These are phyloP conservation scores for Chinchilla lanigera DNA, from an alignment of 2,113 vertebrate genomes.

Conservation along the genomic window DNA sequence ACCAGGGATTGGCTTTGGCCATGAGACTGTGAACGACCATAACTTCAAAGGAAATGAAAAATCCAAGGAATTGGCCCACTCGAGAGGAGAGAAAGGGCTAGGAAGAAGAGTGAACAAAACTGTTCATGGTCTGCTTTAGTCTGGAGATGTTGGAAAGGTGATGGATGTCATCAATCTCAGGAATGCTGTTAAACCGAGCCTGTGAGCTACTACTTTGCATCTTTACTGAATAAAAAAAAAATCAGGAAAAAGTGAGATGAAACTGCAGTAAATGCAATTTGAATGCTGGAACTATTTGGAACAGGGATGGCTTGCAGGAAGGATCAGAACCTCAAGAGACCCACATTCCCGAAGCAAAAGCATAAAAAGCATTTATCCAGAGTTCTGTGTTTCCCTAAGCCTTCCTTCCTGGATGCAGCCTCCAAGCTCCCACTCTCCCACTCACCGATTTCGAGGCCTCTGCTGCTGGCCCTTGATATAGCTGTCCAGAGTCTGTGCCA, in stretches of 20 bases:
- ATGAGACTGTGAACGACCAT: not conserved
- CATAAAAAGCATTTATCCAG: not conserved
- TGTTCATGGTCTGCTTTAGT: not conserved
- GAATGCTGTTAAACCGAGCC: slow-evolving; percentile 56
- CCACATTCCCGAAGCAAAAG: slow-evolving; percentile 13
- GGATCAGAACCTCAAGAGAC: not conserved
- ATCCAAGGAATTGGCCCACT: not conserved
- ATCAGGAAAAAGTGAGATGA: slow-evolving; percentile 55
- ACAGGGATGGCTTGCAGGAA: not conserved
- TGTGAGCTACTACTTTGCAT: slow-evolving; percentile 64
- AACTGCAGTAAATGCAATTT: not conserved
- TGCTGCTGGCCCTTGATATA: slow-evolving; percentile 80
- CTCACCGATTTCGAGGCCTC: slow-evolving; percentile 73
- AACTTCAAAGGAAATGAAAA: not conserved
- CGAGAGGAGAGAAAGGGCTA: not conserved
- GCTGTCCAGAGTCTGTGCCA: slow-evolving; percentile 82
- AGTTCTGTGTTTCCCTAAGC: not conserved
- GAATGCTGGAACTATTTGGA: not conserved
- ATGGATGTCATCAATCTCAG: slow-evolving; percentile 55
- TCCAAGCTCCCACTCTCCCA: not conserved
- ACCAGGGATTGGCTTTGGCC: not conserved
- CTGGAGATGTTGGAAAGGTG: not conserved
- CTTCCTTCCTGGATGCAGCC: not conserved
- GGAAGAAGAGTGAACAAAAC: not conserved
- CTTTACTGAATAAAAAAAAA: slow-evolving; percentile 72